These are phyloP conservation scores for Rachycentron canadum DNA, from an alignment of 2,797 vertebrate genomes.

Conservation along the genomic window DNA sequence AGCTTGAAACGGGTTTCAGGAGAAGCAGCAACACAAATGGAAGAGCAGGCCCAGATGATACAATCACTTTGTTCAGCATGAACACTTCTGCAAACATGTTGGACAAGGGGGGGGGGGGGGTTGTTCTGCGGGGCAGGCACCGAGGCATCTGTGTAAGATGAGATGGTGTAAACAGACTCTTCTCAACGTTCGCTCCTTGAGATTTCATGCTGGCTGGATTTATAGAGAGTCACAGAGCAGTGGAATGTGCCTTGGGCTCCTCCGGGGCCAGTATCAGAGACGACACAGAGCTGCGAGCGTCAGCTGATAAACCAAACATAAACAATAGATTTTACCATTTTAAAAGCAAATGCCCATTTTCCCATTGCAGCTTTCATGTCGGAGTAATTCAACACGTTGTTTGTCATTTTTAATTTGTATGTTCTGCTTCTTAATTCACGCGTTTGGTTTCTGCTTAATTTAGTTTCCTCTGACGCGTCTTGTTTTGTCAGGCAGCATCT, in stretches of 20 bases:
- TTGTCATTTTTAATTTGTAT: background rate
- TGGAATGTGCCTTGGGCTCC: constrained; percentile 63
- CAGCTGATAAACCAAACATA: constrained; percentile 65
- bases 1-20: constrained; percentile 77
- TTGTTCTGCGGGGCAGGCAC: constrained; percentile 53
- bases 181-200: constrained; percentile 69
- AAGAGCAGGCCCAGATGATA: constrained; percentile 82
- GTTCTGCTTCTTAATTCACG: background rate
- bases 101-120: background rate
- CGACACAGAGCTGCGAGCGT: constrained; percentile 58
- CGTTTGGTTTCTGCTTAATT: background rate
- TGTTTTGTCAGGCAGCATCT: background rate
- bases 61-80: constrained; percentile 84
- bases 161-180: constrained; percentile 79
- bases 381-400: background rate
- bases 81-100: constrained; percentile 80
- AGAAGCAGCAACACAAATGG: constrained; percentile 74
- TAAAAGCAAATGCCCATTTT: constrained; percentile 45
- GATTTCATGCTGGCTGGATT: constrained; percentile 81
- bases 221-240: constrained; percentile 68
- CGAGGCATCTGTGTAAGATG: constrained; percentile 73
- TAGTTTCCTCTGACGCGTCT: background rate
- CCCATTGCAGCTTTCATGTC: constrained; percentile 44
- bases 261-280: constrained; percentile 53
- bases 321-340: constrained; percentile 50